A percentile compares a stretch with the other conserved stretches of the same genome.
phyloP scores from a whole-genome alignment of 2,888 invertebrate genomes.

The Leucania comma region DNA sequence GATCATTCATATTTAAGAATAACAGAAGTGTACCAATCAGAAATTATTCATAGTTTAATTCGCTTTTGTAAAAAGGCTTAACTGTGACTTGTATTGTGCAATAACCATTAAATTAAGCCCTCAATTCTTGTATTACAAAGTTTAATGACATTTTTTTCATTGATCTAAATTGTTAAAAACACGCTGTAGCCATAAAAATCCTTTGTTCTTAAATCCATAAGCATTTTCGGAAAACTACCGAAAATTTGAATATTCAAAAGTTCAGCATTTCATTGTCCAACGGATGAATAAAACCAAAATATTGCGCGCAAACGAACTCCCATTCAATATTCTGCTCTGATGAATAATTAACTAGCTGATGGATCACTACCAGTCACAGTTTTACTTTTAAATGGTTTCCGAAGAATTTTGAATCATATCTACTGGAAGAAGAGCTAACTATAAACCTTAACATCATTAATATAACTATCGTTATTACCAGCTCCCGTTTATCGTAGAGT shows the following conservation, averaged over 20 bases:
- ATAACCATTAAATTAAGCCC: not conserved
- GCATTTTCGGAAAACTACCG: constrained; percentile 33
- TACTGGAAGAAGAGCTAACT: constrained; percentile 6
- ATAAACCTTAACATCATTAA: not conserved
- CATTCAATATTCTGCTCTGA: constrained; percentile 61
- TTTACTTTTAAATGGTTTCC: constrained; percentile 11
- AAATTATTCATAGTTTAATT: not conserved
- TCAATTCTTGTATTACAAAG: not conserved
- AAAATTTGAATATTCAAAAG: constrained; percentile 52
- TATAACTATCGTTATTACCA: too few species aligned
- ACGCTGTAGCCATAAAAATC: not conserved
- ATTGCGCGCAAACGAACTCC: constrained; percentile 56
- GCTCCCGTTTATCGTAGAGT: too few species aligned
- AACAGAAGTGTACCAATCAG: not conserved
- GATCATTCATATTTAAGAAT: not conserved
- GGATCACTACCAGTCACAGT: constrained; percentile 34
- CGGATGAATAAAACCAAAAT: constrained; percentile 59
- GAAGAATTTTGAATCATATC: not conserved
- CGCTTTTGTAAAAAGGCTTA: not conserved
- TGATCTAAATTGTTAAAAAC: not conserved
- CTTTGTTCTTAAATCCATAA: constrained; percentile 20
- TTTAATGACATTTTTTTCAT: not conserved
- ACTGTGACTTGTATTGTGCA: not conserved
- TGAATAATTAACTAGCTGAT: constrained; percentile 68
- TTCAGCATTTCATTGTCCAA: constrained; percentile 51